Conservation (phyloP, 2,113 vertebrate species). For the Notarius quadriscutis region DNA sequence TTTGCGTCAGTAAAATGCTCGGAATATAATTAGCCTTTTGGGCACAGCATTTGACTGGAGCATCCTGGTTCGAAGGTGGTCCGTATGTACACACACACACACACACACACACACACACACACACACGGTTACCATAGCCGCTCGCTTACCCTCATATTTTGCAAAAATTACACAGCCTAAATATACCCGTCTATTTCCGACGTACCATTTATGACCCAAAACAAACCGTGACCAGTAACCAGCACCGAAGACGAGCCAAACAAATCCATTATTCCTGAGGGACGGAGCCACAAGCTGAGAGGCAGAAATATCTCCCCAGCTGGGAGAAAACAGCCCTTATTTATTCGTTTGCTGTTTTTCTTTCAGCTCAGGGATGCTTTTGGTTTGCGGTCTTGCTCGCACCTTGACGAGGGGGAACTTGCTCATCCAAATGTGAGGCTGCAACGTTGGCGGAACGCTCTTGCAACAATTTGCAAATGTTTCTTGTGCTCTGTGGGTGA, state of each 20-base stretch:
- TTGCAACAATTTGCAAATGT: not conserved
- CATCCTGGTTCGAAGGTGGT: slow-evolving; percentile 4
- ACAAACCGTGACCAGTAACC: slow-evolving; percentile 43
- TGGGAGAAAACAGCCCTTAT: slow-evolving; percentile 42
- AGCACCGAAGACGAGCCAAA: slow-evolving; percentile 38
- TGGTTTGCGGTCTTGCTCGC: slow-evolving; percentile 47
- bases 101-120: not conserved
- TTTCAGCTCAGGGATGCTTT: slow-evolving; percentile 43
- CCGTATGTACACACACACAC: not conserved
- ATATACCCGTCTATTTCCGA: slow-evolving; percentile 52
- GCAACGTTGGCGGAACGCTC: not conserved
- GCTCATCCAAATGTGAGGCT: slow-evolving; percentile 37
- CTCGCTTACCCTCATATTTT: slow-evolving; percentile 37
- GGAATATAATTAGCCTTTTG: not conserved
- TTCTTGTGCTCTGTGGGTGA: not conserved
- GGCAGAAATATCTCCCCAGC: slow-evolving; percentile 47
- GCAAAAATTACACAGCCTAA: slow-evolving; percentile 58
- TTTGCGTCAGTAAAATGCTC: not conserved
- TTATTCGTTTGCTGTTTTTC: slow-evolving; percentile 19
- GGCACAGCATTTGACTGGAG: not conserved
- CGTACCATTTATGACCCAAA: slow-evolving; percentile 51
- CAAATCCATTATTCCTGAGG: slow-evolving; percentile 52
- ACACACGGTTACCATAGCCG: slow-evolving; percentile 14
- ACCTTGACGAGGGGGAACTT: slow-evolving; percentile 28
- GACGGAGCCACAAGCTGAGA: slow-evolving; percentile 43